Percentiles rank a stretch among this genome's conserved stretches.
Conservation (phyloP, 2,888 invertebrate genomes). For the Synergus itoensis region DNA sequence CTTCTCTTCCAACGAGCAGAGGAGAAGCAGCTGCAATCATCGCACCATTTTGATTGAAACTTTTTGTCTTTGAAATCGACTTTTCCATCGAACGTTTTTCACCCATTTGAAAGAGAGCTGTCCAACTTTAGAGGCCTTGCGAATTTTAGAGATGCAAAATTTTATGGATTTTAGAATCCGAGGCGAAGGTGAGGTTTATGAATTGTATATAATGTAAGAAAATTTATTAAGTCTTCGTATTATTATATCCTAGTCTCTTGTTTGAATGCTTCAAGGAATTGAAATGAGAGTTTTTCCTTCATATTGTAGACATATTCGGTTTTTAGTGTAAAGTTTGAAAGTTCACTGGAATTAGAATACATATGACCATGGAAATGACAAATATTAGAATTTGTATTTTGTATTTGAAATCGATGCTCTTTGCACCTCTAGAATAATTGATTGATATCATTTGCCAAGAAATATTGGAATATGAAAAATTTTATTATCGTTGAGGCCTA, state of each 20-base stretch:
- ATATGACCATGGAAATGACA: neutral
- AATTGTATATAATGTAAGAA: constrained; percentile 29
- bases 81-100: constrained; percentile 21
- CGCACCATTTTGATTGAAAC: constrained; percentile 79
- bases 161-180: constrained; percentile 1
- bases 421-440: neutral
- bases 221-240: neutral
- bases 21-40: constrained; percentile 93
- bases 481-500: neutral
- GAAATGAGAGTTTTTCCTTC: neutral
- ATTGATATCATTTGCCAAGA: neutral
- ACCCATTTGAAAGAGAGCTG: constrained; percentile 12
- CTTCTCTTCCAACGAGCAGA: constrained; percentile 89
- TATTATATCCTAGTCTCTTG: neutral
- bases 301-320: no score
- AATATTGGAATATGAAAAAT: neutral
- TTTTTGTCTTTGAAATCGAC: constrained; percentile 43
- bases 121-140: constrained; percentile 39
- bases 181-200: neutral
- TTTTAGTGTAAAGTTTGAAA: no score
- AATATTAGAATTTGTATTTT: neutral
- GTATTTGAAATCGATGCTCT: neutral
- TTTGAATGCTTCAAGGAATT: constrained; percentile 13
- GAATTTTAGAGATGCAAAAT: neutral
- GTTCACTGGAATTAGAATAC: no score